Evolutionary conservation across 1,140 invertebrate species (phyloP).

Genomic region (Drosophila quadrilineata): DNA sequence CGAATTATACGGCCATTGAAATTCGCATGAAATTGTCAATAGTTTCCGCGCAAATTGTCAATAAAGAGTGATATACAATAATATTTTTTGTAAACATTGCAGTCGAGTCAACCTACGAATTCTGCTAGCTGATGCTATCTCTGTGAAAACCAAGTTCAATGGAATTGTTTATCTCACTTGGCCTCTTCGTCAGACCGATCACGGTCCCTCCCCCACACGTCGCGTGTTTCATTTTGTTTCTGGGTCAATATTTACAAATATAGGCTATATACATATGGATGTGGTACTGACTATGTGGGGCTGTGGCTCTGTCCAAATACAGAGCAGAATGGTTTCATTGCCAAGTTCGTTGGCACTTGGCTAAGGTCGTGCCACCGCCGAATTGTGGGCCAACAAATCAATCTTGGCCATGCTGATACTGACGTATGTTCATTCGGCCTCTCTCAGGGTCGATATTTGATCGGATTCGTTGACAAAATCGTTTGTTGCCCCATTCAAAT

Average conservation of each 20-base stretch:
- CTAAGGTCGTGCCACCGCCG: constrained; percentile 42
- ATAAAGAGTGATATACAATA: constrained; percentile 51
- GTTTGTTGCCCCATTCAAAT: constrained; percentile 34
- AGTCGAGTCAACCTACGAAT: constrained; percentile 22
- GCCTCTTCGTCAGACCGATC: not conserved
- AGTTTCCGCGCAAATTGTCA: constrained; percentile 16
- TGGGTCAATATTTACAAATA: constrained; percentile 32
- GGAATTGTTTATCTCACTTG: constrained; percentile 52
- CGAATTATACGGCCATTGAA: constrained; percentile 20
- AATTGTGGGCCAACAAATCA: constrained; percentile 51
- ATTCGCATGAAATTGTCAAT: constrained; percentile 60
- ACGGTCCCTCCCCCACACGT: constrained; percentile 29
- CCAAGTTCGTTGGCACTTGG: constrained; percentile 70
- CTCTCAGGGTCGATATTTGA: constrained; percentile 50
- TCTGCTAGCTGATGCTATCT: constrained; percentile 35
- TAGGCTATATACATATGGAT: not conserved
- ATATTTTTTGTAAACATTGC: constrained; percentile 62
- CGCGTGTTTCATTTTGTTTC: constrained; percentile 6
- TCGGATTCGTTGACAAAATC: constrained; percentile 39
- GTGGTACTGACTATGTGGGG: constrained; percentile 17
- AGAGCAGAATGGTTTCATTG: constrained; percentile 63
- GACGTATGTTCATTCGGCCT: constrained; percentile 35
- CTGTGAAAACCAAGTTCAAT: constrained; percentile 57
- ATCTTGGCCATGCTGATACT: constrained; percentile 50
- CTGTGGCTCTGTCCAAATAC: constrained; percentile 37